Evolutionary conservation across 1,140 invertebrate species (phyloP), one percentile per base, ranked within the genome.

Genomic region (Macrostomum lignano): DNA sequence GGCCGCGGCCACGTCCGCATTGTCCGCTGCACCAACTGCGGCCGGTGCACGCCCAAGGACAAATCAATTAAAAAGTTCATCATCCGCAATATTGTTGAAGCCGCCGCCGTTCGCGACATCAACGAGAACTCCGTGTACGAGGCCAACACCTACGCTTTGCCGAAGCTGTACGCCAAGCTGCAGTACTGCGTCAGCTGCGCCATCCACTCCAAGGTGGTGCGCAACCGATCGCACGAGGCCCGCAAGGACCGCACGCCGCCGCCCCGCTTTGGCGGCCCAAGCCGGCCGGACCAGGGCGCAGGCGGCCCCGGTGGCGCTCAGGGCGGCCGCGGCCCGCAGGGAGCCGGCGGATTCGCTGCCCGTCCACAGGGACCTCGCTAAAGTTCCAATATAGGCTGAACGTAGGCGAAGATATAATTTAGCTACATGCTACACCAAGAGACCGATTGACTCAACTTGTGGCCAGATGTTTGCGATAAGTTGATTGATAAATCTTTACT

Each of bases 61-160:
- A 98, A 98, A 52, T 84, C 91, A 1, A 98, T 98, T 58, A 98
- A 96, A 62, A 98, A 96, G 57, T 96, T 96, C 61, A 86, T 96
- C 31, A 94, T 98, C 49, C 67, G 91, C 44, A 98, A 98, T 58
- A 98, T 98, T 44, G 88, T 98, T 3, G 91, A 98, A 65, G 86
- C 88, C 32, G 88, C 91, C 29, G 88, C 88, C 46, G 84, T 96
- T 2, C 67, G 86, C 49, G 91, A 98, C 64, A 94, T 98, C 46
- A 79, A 79, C 45, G 88, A 94, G 56, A 84, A 82, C 38, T 81
- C 75, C 48, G 78, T 84, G 15, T 88, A 81, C 63, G 33, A 31
- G 11, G 10, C 14, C 34, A 7, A 38, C 37, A 7, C 70, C 38
- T 93, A 91, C 59, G 71, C 77, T 42, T 65, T 94, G 10, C 91